phyloP scores from a whole-genome alignment of 1,140 invertebrate species.

The fruit fly (Drosophila melanogaster) region Release_6_plus_ISO1_MT NT_033777.3:24339001-24339500 shows the following conservation, averaged over 20 bases:
- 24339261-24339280: neutral
- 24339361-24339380: slow-evolving; percentile 95
- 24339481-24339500: neutral
- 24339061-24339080: slow-evolving; percentile 96
- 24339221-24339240: slow-evolving; percentile 91
- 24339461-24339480: neutral
- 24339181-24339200: slow-evolving; percentile 87
- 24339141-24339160: slow-evolving; percentile 94
- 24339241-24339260: slow-evolving; percentile 5
- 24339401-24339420: slow-evolving; percentile 92
- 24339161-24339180: slow-evolving; percentile 90
- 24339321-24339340: slow-evolving; percentile 88
- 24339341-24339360: slow-evolving; percentile 94
- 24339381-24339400: slow-evolving; percentile 92
- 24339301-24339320: slow-evolving; percentile 90
- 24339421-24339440: slow-evolving; percentile 93
- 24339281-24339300: slow-evolving; percentile 87
- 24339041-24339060: slow-evolving; percentile 96
- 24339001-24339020: slow-evolving; percentile 88
- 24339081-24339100: slow-evolving; percentile 93
- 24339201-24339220: slow-evolving; percentile 91
- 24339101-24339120: slow-evolving; percentile 94
- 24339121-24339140: slow-evolving; percentile 98
- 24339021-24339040: slow-evolving; percentile 90
- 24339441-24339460: slow-evolving; percentile 85